These are phyloP conservation scores for Drosophila flavopinicola DNA, from an alignment of 2,888 invertebrate species.

Conservation along the genomic window DNA sequence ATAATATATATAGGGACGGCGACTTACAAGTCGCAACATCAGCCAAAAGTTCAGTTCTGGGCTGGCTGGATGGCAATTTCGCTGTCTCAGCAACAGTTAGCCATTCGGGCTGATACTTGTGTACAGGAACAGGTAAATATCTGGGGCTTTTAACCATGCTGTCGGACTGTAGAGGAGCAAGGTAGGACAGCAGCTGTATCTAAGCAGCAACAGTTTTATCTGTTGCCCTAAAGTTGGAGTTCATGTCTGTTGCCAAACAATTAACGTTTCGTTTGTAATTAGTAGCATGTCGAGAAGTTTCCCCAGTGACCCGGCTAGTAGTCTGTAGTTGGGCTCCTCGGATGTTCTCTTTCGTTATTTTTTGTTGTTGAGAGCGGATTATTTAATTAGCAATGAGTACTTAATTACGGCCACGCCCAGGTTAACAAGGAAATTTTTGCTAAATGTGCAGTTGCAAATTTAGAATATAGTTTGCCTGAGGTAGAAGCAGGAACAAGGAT, in stretches of 20 bases:
- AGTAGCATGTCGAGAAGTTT: constrained; percentile 46
- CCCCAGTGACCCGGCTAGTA: not conserved
- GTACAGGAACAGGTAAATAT: constrained; percentile 32
- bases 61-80: constrained; percentile 23
- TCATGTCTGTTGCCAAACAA: constrained; percentile 70
- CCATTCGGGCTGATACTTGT: too few species aligned
- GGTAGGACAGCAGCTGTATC: constrained; percentile 35
- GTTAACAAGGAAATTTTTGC: constrained; percentile 7
- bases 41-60: constrained; percentile 51
- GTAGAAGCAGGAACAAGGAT: not conserved
- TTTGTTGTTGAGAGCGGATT: constrained; percentile 23
- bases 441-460: constrained; percentile 5
- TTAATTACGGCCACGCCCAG: constrained; percentile 27
- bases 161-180: constrained; percentile 18
- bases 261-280: constrained; percentile 75
- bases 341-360: constrained; percentile 4
- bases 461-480: not conserved
- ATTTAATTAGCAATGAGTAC: constrained; percentile 46
- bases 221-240: constrained; percentile 54
- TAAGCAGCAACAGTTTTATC: constrained; percentile 29
- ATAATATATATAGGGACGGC: constrained; percentile 17
- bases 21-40: constrained; percentile 56
- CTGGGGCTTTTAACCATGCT: constrained; percentile 6
- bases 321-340: constrained; percentile 2
- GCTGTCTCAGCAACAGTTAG: constrained; percentile 58